Percentiles rank a stretch among this genome's conserved stretches.
phyloP scores from a whole-genome alignment of 2,113 vertebrate species.

The Actenoides hombroni region DNA sequence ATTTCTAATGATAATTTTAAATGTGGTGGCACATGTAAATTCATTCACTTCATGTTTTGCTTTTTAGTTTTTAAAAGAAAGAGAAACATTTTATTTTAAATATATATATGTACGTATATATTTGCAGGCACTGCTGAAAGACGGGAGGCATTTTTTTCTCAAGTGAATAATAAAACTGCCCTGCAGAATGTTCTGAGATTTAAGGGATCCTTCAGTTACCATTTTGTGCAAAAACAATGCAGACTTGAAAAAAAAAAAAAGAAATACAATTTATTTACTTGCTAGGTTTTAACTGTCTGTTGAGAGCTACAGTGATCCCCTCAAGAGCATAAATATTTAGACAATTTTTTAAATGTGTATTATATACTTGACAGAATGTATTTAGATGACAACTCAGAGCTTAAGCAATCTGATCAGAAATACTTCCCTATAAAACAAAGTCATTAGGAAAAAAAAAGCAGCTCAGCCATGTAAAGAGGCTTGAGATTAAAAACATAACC shows the following conservation, averaged over 20 bases:
- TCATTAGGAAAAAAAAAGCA: conserved; percentile 2
- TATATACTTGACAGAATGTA: conserved; percentile 70
- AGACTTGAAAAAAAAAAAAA: neutral
- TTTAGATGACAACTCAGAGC: conserved; percentile 67
- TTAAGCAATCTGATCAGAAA: conserved; percentile 74
- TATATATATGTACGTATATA: neutral
- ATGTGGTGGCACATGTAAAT: neutral
- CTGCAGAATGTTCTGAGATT: conserved; percentile 29
- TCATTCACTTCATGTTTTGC: neutral
- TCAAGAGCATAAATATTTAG: conserved; percentile 77
- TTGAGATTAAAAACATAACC: conserved; percentile 42
- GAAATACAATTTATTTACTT: conserved; percentile 68
- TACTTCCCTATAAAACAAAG: conserved; percentile 67
- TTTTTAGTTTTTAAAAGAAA: neutral
- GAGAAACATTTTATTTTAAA: neutral
- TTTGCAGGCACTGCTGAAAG: neutral
- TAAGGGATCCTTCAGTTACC: conserved; percentile 16
- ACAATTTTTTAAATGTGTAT: conserved; percentile 72
- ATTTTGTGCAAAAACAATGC: conserved; percentile 19
- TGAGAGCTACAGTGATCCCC: conserved; percentile 54
- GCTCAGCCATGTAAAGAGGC: conserved; percentile 57
- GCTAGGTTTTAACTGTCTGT: conserved; percentile 51
- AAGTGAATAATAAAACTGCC: neutral
- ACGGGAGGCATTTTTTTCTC: neutral
- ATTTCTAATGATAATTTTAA: neutral